Evolutionary conservation across 2,888 invertebrate species (phyloP).

Genomic region (Patella depressa): DNA sequence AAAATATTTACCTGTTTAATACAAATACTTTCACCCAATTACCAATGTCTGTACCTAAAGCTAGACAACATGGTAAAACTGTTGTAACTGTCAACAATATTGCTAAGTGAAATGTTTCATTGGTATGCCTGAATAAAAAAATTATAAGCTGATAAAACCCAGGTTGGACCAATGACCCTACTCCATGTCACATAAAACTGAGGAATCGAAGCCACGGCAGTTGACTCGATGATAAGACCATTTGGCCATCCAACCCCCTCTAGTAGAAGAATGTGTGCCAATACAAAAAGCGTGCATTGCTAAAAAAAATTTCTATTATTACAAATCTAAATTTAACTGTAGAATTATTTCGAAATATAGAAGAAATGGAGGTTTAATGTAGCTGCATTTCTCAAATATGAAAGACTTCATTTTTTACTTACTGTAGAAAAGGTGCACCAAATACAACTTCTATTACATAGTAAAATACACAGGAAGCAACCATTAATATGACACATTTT

Average conservation of each 20-base stretch:
- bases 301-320: too few relatives aligned
- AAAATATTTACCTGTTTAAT: conserved; percentile 45
- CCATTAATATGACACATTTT: not conserved
- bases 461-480: not conserved
- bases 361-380: too few relatives aligned
- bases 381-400: too few relatives aligned
- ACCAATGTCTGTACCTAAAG: conserved; percentile 46
- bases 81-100: conserved; percentile 52
- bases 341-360: too few relatives aligned
- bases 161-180: not conserved
- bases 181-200: not conserved
- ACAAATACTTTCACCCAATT: conserved; percentile 52
- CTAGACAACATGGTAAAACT: conserved; percentile 50
- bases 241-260: too few relatives aligned
- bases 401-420: not conserved
- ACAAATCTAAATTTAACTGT: too few relatives aligned
- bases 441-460: not conserved
- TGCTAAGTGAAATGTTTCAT: conserved; percentile 66
- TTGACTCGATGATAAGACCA: too few relatives aligned
- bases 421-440: not conserved
- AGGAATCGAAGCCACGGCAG: too few relatives aligned
- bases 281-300: too few relatives aligned
- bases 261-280: too few relatives aligned
- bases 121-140: conserved; percentile 46
- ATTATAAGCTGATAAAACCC: not conserved